Evolutionary conservation across 2,113 vertebrate genomes (phyloP).

Genomic region (Thinocorus orbignyianus): DNA sequence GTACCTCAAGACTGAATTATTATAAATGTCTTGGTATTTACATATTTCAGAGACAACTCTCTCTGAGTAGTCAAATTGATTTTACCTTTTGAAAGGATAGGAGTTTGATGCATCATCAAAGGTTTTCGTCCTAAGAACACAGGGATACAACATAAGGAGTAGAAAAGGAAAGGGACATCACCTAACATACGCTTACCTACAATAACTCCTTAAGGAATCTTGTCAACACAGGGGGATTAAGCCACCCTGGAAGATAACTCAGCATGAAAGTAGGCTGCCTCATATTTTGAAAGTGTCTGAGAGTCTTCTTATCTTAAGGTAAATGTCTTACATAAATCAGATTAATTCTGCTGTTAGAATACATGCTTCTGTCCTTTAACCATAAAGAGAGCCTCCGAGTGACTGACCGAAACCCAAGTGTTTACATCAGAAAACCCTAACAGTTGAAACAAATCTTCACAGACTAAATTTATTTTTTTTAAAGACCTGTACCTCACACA

Average conservation of each 20-base stretch:
- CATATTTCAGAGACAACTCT: not conserved
- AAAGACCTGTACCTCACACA: not conserved
- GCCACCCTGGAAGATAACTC: not conserved
- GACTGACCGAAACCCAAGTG: accelerated
- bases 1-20: not conserved
- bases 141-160: not conserved
- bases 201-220: not conserved
- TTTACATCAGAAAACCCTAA: not conserved
- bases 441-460: not conserved
- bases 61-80: not conserved
- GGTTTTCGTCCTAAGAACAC: not conserved
- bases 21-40: not conserved
- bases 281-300: not conserved
- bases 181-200: not conserved
- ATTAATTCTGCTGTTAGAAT: not conserved
- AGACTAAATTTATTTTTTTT: not conserved
- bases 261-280: not conserved
- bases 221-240: not conserved
- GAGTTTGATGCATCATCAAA: not conserved
- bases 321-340: not conserved
- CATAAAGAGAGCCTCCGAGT: accelerated
- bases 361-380: not conserved
- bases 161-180: not conserved
- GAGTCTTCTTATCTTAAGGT: not conserved
- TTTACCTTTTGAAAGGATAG: not conserved